phyloP scores from a whole-genome alignment of 2,888 invertebrate species.

The Pollenia angustigena region DNA sequence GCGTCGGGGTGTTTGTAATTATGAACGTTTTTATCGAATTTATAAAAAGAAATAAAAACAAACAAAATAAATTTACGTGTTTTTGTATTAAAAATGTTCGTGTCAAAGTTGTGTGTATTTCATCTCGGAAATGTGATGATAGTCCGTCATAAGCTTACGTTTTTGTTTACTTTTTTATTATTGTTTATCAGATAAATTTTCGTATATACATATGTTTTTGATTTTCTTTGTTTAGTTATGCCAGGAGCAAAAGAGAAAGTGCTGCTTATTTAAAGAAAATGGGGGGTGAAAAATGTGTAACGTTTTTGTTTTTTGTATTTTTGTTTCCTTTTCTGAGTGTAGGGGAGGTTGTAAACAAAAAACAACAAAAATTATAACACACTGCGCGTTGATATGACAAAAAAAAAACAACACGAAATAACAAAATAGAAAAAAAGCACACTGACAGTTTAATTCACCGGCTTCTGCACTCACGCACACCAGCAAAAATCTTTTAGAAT shows the following conservation, averaged over 20 bases:
- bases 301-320: constrained; percentile 18
- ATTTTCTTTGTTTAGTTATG: constrained; percentile 46
- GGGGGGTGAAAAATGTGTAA: constrained; percentile 24
- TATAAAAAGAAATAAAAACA: constrained; percentile 25
- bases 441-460: constrained; percentile 74
- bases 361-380: constrained; percentile 61
- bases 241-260: constrained; percentile 1
- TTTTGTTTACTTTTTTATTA: constrained; percentile 68
- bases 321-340: not conserved
- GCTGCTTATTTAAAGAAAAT: not conserved
- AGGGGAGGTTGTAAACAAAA: constrained; percentile 19
- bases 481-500: constrained; percentile 41
- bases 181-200: constrained; percentile 42
- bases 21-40: constrained; percentile 43
- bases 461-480: constrained; percentile 73
- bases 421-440: constrained; percentile 22
- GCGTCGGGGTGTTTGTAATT: not conserved
- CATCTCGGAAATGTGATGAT: not conserved
- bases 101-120: not conserved
- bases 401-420: constrained; percentile 1
- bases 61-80: not conserved
- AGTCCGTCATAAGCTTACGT: constrained; percentile 55
- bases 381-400: constrained; percentile 57
- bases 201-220: constrained; percentile 55
- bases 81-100: too few species aligned